These are phyloP conservation scores for Tetropium fuscum DNA, from an alignment of 2,888 invertebrate species.

Conservation along the genomic window DNA sequence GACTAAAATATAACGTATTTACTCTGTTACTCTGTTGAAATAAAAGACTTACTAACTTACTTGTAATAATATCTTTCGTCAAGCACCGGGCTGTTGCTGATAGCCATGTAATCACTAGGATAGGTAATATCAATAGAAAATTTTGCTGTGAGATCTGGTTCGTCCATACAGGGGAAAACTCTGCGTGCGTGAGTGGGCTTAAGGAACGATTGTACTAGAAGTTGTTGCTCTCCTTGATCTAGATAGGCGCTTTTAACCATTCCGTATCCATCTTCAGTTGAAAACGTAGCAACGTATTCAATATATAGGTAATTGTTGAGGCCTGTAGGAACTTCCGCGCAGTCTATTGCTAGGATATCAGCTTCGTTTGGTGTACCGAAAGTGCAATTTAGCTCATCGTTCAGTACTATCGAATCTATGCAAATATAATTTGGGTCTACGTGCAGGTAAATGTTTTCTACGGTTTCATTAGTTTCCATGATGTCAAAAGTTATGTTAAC, in stretches of 20 bases:
- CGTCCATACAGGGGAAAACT: constrained; percentile 17
- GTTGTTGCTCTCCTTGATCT: neutral
- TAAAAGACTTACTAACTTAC: neutral
- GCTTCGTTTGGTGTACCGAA: neutral
- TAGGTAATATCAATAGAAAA: neutral
- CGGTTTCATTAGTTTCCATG: neutral
- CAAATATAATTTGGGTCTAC: neutral
- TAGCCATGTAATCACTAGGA: neutral
- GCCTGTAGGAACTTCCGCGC: neutral
- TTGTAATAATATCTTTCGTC: neutral
- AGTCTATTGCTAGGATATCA: neutral
- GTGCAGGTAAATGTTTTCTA: neutral
- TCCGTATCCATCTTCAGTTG: constrained; percentile 2
- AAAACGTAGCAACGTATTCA: neutral
- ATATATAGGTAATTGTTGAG: neutral
- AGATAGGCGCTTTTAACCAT: neutral
- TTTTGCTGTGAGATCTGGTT: constrained; percentile 1
- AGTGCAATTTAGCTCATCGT: neutral
- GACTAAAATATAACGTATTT: too few species aligned
- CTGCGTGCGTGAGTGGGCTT: constrained; percentile 3
- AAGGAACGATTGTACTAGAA: neutral
- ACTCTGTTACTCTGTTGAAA: too few species aligned
- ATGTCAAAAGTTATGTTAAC: neutral
- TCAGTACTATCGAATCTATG: neutral
- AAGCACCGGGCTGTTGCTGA: neutral